phyloP scores from a whole-genome alignment of 2,797 vertebrate species.

The Hipposideros larvatus region DNA sequence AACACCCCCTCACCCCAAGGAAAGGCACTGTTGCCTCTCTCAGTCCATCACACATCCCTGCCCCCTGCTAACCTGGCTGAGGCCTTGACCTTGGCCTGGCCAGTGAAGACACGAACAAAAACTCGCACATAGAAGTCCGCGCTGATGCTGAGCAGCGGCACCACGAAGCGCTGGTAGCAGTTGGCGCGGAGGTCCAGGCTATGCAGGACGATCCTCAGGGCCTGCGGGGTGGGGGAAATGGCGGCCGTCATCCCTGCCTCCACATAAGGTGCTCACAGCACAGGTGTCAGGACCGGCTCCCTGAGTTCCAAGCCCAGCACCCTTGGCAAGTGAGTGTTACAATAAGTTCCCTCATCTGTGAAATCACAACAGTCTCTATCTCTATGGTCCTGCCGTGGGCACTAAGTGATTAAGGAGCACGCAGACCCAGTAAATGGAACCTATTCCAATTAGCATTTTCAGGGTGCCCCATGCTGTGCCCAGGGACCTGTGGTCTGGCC shows the following conservation, averaged over 20 bases:
- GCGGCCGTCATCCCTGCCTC: background rate
- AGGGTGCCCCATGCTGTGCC: background rate
- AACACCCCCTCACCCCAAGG: accelerated
- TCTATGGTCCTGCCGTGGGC: background rate
- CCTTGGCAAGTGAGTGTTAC: background rate
- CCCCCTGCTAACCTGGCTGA: conserved; percentile 91
- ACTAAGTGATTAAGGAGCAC: background rate
- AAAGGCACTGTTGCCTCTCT: background rate
- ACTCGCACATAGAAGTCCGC: conserved; percentile 96
- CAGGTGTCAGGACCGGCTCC: background rate
- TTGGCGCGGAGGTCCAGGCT: conserved; percentile 93
- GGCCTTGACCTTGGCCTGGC: conserved; percentile 94
- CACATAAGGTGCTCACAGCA: background rate
- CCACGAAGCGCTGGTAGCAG: conserved; percentile 95
- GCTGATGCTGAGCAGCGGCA: conserved; percentile 93
- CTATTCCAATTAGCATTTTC: accelerated
- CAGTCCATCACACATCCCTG: background rate
- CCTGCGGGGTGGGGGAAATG: conserved; percentile 85
- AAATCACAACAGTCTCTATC: background rate
- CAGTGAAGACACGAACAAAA: conserved; percentile 93
- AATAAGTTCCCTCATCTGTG: background rate
- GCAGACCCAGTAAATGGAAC: background rate
- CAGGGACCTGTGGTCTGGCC: accelerated
- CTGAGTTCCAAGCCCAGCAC: background rate
- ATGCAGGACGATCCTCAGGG: conserved; percentile 95